phyloP scores from a whole-genome alignment of 2,888 invertebrate species.

The Bombylius major region DNA sequence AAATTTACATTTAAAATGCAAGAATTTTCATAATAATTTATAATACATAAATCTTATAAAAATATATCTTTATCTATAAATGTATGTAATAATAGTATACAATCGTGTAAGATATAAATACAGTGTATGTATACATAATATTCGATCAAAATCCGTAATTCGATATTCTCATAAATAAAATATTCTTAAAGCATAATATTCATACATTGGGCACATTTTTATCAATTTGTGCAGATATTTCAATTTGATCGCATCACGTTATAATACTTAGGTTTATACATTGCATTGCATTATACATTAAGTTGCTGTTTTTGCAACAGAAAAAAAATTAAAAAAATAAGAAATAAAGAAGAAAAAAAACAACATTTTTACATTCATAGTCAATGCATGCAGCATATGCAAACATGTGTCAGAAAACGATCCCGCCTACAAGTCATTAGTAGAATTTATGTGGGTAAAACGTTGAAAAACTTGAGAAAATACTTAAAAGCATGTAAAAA shows the following conservation, averaged over 20 bases:
- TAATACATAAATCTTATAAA: too few species aligned
- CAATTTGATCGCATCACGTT: constrained; percentile 1
- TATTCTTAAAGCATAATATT: neutral
- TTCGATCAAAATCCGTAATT: neutral
- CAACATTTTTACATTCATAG: too few species aligned
- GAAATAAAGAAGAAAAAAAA: too few species aligned
- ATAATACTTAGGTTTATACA: neutral
- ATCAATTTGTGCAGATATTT: constrained; percentile 7
- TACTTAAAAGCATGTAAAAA: neutral
- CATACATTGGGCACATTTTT: neutral
- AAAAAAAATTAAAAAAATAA: too few species aligned
- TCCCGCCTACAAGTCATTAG: constrained; percentile 11
- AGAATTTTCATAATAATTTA: too few species aligned
- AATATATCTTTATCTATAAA: too few species aligned
- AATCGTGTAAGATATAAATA: neutral
- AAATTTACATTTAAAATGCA: too few species aligned
- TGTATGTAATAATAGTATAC: neutral
- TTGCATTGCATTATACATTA: neutral
- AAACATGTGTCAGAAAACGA: constrained; percentile 12
- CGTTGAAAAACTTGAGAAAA: neutral
- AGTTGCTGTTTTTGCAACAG: neutral
- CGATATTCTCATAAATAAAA: constrained; percentile 1
- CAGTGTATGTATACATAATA: neutral
- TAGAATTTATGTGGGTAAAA: constrained; percentile 13
- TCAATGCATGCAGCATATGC: neutral